These are phyloP conservation scores for Spea multiplicata DNA, from an alignment of 2,113 vertebrate genomes.

Conservation along the genomic window DNA sequence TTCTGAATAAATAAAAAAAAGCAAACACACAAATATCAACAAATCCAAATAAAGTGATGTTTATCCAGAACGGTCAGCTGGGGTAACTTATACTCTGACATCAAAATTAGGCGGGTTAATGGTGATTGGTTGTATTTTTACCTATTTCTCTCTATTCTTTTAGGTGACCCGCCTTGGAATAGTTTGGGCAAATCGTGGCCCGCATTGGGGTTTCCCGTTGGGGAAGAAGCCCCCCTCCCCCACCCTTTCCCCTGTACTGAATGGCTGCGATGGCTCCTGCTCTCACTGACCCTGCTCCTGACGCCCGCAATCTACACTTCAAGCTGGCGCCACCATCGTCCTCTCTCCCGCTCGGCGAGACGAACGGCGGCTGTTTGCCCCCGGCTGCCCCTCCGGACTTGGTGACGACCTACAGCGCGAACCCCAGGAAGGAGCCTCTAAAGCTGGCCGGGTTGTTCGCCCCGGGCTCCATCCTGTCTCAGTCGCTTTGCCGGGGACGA, in stretches of 20 bases:
- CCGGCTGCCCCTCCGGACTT: slow-evolving; percentile 78
- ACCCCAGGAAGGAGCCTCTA: slow-evolving; percentile 87
- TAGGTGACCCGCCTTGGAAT: slow-evolving; percentile 21
- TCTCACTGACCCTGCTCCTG: slow-evolving; percentile 99
- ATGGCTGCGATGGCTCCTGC: slow-evolving; percentile 99
- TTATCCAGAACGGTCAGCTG: too few species aligned
- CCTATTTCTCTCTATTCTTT: neutral
- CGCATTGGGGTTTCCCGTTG: slow-evolving; percentile 50
- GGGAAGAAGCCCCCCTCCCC: slow-evolving; percentile 85
- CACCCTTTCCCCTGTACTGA: slow-evolving; percentile 93
- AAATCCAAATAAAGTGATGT: too few species aligned
- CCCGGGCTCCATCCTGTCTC: slow-evolving; percentile 87
- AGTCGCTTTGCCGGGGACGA: slow-evolving; percentile 78
- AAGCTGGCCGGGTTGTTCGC: slow-evolving; percentile 91
- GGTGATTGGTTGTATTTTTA: neutral
- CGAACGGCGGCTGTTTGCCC: slow-evolving; percentile 90
- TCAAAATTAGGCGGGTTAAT: too few species aligned
- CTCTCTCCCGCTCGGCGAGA: slow-evolving; percentile 92
- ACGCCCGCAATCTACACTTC: slow-evolving; percentile 99
- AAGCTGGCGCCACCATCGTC: slow-evolving; percentile 98
- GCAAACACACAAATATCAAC: too few species aligned
- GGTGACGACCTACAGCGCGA: slow-evolving; percentile 79
- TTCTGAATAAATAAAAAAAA: too few species aligned
- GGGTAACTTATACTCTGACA: too few species aligned
- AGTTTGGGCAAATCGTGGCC: slow-evolving; percentile 16